These are phyloP conservation scores for Falco columbarius DNA, from an alignment of 2,797 vertebrate genomes.

Conservation along the genomic window DNA sequence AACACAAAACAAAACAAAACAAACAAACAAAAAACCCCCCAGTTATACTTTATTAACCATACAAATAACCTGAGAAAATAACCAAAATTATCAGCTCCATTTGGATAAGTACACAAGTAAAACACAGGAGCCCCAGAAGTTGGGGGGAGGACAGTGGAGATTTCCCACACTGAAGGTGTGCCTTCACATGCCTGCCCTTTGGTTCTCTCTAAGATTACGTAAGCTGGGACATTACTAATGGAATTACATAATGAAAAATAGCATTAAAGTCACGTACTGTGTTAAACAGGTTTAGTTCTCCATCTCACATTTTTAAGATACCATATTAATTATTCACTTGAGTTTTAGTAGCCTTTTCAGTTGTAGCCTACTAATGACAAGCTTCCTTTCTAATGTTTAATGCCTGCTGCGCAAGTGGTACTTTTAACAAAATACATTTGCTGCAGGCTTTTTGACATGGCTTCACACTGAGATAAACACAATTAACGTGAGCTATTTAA, in stretches of 20 bases:
- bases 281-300: constrained; percentile 39
- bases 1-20: too few relatives aligned
- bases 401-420: constrained; percentile 68
- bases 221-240: background rate
- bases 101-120: background rate
- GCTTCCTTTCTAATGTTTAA: constrained; percentile 62
- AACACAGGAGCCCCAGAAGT: background rate
- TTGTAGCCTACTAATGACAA: constrained; percentile 59
- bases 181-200: background rate
- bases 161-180: background rate
- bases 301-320: constrained; percentile 36
- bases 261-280: background rate
- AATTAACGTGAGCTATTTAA: constrained; percentile 76
- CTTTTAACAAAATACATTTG: constrained; percentile 75
- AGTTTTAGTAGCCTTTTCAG: constrained; percentile 51
- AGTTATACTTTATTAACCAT: background rate
- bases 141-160: background rate
- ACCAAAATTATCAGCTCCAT: background rate
- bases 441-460: constrained; percentile 73
- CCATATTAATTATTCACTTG: constrained; percentile 68
- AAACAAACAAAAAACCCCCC: too few relatives aligned
- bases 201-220: background rate
- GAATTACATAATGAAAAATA: background rate
- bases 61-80: background rate
- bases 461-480: constrained; percentile 77